Percentiles rank a stretch among this genome's conserved stretches.
Conservation (phyloP, 2,113 vertebrate genomes). For the Ptilonorhynchus violaceus region DNA sequence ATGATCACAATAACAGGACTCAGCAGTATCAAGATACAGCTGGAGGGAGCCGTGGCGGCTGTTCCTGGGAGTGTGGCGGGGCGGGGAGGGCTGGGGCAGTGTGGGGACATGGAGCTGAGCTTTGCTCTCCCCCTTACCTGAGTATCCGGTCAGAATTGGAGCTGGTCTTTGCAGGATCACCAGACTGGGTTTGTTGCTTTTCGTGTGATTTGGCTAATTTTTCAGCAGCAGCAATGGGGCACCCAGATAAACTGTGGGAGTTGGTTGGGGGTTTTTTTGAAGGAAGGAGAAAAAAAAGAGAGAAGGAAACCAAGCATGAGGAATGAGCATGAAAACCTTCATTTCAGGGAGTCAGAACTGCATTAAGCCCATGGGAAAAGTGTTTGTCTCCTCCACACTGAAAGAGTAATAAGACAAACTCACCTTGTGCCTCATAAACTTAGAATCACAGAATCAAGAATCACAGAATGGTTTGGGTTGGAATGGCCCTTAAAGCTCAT, state of each 20-base stretch:
- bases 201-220: constrained; percentile 95
- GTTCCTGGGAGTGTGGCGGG: rapidly evolving
- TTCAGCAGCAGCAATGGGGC: constrained; percentile 96
- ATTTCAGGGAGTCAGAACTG: background rate
- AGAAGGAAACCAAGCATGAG: background rate
- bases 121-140: constrained; percentile 73
- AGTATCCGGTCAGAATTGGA: constrained; percentile 92
- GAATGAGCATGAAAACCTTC: background rate
- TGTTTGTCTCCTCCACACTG: background rate
- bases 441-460: background rate
- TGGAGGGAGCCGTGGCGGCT: background rate
- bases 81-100: background rate
- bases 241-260: constrained; percentile 89
- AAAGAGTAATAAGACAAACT: background rate
- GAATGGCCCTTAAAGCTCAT: background rate
- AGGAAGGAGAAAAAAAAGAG: background rate
- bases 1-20: constrained; percentile 31
- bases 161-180: constrained; percentile 86
- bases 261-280: background rate
- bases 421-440: background rate
- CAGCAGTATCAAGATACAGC: background rate
- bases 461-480: background rate
- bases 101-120: rapidly evolving
- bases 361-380: background rate
- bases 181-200: constrained; percentile 86